Evolutionary conservation across 2,888 invertebrate species (phyloP).

Genomic region (Ptilodon capucinus): DNA sequence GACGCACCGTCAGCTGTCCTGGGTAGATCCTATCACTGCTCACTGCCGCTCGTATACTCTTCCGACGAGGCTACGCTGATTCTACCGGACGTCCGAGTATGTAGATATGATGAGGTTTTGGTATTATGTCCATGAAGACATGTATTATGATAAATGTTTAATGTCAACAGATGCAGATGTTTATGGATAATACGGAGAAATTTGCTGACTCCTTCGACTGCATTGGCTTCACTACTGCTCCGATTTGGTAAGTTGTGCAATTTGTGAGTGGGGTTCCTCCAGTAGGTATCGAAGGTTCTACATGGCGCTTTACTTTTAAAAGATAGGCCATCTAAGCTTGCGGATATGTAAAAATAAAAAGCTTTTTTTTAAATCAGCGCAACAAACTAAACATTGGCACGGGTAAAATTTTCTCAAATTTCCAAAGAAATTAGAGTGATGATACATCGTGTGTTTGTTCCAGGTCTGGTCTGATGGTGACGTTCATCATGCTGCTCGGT

Average conservation of each 20-base stretch:
- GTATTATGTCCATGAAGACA: background rate
- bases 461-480: slow-evolving; percentile 91
- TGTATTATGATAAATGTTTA: background rate
- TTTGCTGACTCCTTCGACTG: slow-evolving; percentile 94
- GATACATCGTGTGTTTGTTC: background rate
- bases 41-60: slow-evolving; percentile 72
- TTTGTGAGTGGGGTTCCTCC: background rate
- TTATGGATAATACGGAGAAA: slow-evolving; percentile 73
- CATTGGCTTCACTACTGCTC: slow-evolving; percentile 93
- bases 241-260: slow-evolving; percentile 86
- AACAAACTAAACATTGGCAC: too few species aligned
- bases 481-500: slow-evolving; percentile 88
- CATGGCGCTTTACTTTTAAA: too few species aligned
- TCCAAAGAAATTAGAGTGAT: background rate
- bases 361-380: too few species aligned
- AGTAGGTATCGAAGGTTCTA: background rate
- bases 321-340: too few species aligned
- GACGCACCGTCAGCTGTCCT: slow-evolving; percentile 76
- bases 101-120: background rate
- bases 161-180: slow-evolving; percentile 74
- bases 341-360: too few species aligned
- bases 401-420: too few species aligned
- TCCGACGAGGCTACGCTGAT: slow-evolving; percentile 73
- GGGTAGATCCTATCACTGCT: slow-evolving; percentile 82
- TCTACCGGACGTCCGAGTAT: slow-evolving; percentile 79